These are phyloP conservation scores for Papilio machaon DNA, from an alignment of 1,140 invertebrate genomes.

Conservation along the genomic window DNA sequence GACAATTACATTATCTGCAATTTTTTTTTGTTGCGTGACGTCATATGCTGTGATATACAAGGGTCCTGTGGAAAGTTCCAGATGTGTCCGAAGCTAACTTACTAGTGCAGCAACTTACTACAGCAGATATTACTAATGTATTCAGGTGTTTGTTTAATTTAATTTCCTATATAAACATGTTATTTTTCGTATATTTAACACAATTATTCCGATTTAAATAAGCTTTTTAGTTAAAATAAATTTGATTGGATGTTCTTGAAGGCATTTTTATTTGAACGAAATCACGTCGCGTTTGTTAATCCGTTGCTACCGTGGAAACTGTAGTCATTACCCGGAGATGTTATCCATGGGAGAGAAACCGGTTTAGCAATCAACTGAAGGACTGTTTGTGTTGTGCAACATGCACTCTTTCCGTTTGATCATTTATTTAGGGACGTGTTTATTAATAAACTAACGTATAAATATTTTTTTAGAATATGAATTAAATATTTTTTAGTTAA, in stretches of 20 bases:
- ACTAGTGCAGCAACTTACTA: too few relatives aligned
- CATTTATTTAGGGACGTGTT: background rate
- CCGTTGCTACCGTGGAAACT: background rate
- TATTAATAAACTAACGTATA: background rate
- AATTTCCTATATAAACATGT: too few relatives aligned
- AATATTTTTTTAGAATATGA: too few relatives aligned
- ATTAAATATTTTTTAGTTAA: too few relatives aligned
- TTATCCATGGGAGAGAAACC: background rate
- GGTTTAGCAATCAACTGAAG: background rate
- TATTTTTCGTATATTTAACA: too few relatives aligned
- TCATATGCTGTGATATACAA: constrained; percentile 26
- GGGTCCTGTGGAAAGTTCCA: constrained; percentile 30
- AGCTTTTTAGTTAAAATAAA: too few relatives aligned
- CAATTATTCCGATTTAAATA: too few relatives aligned
- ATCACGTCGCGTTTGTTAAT: background rate
- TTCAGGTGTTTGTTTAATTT: background rate
- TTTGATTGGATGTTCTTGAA: too few relatives aligned
- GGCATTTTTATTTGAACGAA: background rate
- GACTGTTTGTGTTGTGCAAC: background rate
- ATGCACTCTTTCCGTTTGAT: background rate
- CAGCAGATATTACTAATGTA: background rate
- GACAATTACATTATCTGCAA: background rate
- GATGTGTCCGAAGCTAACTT: background rate
- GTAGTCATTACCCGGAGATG: background rate
- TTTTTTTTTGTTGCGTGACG: constrained; percentile 15